These are phyloP conservation scores for Coelogynopora nodosa DNA, from an alignment of 2,888 invertebrate genomes.

Conservation along the genomic window DNA sequence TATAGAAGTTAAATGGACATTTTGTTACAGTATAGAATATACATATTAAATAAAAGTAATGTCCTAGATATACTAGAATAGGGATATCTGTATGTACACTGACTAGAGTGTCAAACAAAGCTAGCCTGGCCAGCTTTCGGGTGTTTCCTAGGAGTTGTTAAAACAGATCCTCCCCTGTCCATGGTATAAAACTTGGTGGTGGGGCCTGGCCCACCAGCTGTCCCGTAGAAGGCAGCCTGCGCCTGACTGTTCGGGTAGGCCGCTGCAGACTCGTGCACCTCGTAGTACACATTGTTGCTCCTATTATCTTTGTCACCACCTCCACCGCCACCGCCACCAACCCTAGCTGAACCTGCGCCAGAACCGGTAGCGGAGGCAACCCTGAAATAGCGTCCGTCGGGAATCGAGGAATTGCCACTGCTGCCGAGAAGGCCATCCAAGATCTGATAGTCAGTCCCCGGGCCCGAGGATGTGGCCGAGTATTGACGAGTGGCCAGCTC, in stretches of 20 bases:
- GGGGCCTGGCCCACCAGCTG: background rate
- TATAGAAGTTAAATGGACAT: too few relatives aligned
- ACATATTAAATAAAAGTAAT: too few relatives aligned
- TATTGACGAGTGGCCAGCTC: constrained; percentile 11
- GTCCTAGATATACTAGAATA: too few relatives aligned
- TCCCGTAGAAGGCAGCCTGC: background rate
- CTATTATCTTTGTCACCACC: background rate
- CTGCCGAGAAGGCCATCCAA: background rate
- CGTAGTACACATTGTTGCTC: constrained; percentile 10
- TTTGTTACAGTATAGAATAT: too few relatives aligned
- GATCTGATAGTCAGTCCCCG: background rate
- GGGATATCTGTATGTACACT: too few relatives aligned
- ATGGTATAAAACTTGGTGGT: background rate
- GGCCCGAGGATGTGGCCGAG: background rate
- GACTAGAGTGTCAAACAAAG: constrained; percentile 12
- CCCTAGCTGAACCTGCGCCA: background rate
- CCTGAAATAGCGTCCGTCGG: background rate
- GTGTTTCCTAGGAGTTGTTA: background rate
- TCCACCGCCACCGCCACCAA: background rate
- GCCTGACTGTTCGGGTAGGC: background rate
- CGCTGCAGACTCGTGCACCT: background rate
- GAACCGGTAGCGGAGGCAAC: background rate
- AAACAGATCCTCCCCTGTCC: background rate
- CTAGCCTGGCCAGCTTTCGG: constrained; percentile 11
- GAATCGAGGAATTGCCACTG: background rate